Evolutionary conservation across 2,888 invertebrate species (phyloP).

Genomic region (Caenorhabditis imperialis): DNA sequence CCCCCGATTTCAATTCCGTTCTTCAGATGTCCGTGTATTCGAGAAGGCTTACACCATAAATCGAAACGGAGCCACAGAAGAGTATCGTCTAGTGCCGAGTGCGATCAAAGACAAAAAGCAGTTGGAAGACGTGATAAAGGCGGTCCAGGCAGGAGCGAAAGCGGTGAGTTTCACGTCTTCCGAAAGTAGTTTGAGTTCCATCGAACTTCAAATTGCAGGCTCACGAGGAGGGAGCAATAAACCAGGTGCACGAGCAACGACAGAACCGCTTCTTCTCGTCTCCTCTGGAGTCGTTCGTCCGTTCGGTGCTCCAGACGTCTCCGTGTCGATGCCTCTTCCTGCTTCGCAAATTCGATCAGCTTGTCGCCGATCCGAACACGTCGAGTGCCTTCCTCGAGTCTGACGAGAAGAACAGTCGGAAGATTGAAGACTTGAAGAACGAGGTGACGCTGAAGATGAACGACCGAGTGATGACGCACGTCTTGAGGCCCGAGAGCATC

Average conservation of each 20-base stretch:
- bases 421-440: slow-evolving; percentile 58
- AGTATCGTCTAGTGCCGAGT: slow-evolving; percentile 63
- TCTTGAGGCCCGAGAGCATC: slow-evolving; percentile 52
- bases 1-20: background rate
- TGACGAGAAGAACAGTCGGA: slow-evolving; percentile 36
- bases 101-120: slow-evolving; percentile 48
- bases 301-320: slow-evolving; percentile 40
- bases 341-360: slow-evolving; percentile 53
- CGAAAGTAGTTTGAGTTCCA: too few relatives aligned
- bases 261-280: slow-evolving; percentile 69
- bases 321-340: slow-evolving; percentile 53
- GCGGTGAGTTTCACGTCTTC: slow-evolving; percentile 56
- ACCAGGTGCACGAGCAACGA: slow-evolving; percentile 64
- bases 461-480: slow-evolving; percentile 55
- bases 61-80: slow-evolving; percentile 72
- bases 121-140: slow-evolving; percentile 45
- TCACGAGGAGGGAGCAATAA: slow-evolving; percentile 66
- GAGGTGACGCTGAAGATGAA: slow-evolving; percentile 50
- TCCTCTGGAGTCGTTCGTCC: slow-evolving; percentile 58
- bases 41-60: slow-evolving; percentile 79
- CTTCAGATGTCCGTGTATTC: slow-evolving; percentile 78
- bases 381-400: slow-evolving; percentile 48
- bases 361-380: slow-evolving; percentile 33
- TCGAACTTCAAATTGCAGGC: slow-evolving; percentile 52
- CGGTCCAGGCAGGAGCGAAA: slow-evolving; percentile 63